Evolutionary conservation across 2,888 invertebrate species (phyloP).

Genomic region (Drosophila maculinotata): DNA sequence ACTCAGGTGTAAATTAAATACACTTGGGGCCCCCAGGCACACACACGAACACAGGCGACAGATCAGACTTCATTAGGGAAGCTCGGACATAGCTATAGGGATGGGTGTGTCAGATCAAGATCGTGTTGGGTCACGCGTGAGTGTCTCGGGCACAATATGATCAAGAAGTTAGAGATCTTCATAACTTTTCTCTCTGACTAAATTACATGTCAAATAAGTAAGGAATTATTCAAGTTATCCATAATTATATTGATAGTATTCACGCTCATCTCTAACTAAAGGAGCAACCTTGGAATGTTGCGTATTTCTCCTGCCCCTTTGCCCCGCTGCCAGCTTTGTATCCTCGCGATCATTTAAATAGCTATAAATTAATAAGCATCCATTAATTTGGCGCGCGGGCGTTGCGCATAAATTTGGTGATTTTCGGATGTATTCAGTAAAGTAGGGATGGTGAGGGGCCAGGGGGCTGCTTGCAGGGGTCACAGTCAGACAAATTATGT

Average conservation of each 20-base stretch:
- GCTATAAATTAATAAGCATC: slow-evolving; percentile 80
- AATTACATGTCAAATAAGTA: too few species aligned
- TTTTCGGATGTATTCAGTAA: slow-evolving; percentile 52
- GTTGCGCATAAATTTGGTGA: slow-evolving; percentile 75
- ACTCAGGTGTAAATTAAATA: slow-evolving; percentile 79
- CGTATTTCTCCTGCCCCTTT: background rate
- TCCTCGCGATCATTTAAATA: slow-evolving; percentile 77
- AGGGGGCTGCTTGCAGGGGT: slow-evolving; percentile 32
- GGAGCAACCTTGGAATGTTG: slow-evolving; percentile 70
- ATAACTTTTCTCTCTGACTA: too few species aligned
- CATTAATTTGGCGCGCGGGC: slow-evolving; percentile 78
- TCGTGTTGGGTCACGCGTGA: slow-evolving; percentile 20
- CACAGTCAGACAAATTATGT: slow-evolving; percentile 77
- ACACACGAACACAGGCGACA: slow-evolving; percentile 52
- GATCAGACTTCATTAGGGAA: slow-evolving; percentile 71
- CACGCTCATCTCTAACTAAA: slow-evolving; percentile 27
- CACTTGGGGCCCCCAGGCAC: slow-evolving; percentile 45
- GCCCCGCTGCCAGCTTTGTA: slow-evolving; percentile 8
- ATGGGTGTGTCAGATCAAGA: slow-evolving; percentile 10
- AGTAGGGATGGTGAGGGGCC: background rate
- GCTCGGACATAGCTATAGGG: slow-evolving; percentile 22
- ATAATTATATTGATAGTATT: too few species aligned
- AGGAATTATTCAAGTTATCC: too few species aligned
- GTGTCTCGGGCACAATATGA: background rate
- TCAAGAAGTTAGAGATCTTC: too few species aligned